Evolutionary conservation across 2,113 vertebrate genomes (phyloP).

Genomic region (Zootoca vivipara): DNA sequence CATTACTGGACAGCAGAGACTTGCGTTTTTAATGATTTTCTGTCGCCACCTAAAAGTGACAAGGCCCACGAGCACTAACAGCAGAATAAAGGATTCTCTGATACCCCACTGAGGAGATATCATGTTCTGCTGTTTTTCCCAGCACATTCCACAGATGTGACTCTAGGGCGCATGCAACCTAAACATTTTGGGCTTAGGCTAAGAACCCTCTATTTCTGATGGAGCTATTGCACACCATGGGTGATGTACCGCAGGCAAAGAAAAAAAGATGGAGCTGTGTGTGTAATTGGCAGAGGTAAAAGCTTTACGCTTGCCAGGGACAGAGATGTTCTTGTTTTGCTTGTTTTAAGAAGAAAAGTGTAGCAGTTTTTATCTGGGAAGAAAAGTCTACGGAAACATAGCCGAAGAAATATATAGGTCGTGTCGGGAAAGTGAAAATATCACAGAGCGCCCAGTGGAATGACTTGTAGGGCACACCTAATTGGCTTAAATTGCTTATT

Average conservation of each 20-base stretch:
- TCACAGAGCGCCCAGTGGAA: constrained; percentile 33
- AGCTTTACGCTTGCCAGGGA: not conserved
- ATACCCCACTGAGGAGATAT: constrained; percentile 47
- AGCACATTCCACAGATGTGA: constrained; percentile 36
- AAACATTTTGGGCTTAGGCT: constrained; percentile 55
- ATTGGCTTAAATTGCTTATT: constrained; percentile 51
- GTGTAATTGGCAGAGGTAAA: constrained; percentile 24
- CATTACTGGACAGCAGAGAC: constrained; percentile 66
- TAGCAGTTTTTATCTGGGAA: not conserved
- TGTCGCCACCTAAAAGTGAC: constrained; percentile 75
- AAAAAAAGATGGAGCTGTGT: not conserved
- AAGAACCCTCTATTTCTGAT: constrained; percentile 21
- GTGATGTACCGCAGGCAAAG: not conserved
- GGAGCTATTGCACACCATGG: constrained; percentile 4
- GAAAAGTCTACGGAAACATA: not conserved
- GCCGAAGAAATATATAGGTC: constrained; percentile 21
- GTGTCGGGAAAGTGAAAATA: constrained; percentile 32
- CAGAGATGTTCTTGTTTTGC: constrained; percentile 11
- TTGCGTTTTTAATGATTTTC: constrained; percentile 76
- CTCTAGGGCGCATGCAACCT: constrained; percentile 39
- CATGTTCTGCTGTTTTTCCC: constrained; percentile 53
- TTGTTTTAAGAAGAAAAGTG: constrained; percentile 24
- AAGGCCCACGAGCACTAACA: constrained; percentile 66
- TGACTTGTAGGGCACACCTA: constrained; percentile 38
- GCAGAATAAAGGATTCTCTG: constrained; percentile 71